Evolutionary conservation across 23 tunicate genomes (phyloP).

Genomic region (Styela plicata): DNA sequence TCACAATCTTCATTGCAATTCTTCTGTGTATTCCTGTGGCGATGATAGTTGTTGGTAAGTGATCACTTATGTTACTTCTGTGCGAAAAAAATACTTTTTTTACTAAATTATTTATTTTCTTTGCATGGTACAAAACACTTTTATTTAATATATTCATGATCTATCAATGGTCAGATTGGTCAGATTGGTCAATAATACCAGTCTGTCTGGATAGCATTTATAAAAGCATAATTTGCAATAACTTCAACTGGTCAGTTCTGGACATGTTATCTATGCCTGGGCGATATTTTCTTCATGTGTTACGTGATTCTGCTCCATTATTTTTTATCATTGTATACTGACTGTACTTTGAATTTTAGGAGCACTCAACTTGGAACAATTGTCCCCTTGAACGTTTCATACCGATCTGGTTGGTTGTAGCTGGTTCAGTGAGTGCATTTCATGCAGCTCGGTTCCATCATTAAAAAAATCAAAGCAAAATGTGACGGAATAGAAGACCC

Average conservation of each 20-base stretch:
- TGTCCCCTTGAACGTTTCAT: conserved; percentile 68
- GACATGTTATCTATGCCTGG: too few relatives aligned
- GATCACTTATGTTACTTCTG: too few relatives aligned
- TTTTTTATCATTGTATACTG: too few relatives aligned
- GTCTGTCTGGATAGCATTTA: too few relatives aligned
- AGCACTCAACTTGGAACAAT: conserved; percentile 50
- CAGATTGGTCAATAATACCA: too few relatives aligned
- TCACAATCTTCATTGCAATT: conserved; percentile 53
- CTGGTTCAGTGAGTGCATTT: conserved; percentile 52
- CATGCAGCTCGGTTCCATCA: conserved; percentile 46
- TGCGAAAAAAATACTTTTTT: too few relatives aligned
- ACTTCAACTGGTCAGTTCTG: too few relatives aligned
- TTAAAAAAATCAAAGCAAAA: conserved; percentile 39
- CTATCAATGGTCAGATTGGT: too few relatives aligned
- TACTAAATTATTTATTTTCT: too few relatives aligned
- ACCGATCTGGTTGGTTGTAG: conserved; percentile 81
- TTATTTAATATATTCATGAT: too few relatives aligned
- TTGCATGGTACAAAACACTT: too few relatives aligned
- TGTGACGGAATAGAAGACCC: not conserved
- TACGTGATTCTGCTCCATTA: not conserved
- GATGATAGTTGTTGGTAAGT: conserved; percentile 87
- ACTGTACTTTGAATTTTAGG: conserved; percentile 34
- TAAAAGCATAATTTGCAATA: too few relatives aligned
- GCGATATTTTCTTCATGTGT: not conserved
- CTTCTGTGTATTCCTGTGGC: conserved; percentile 54